Percentiles rank a stretch among this genome's conserved stretches.
Evolutionary conservation across 2,888 invertebrate genomes (phyloP).

Genomic region (Neoaliturus tenellus): DNA sequence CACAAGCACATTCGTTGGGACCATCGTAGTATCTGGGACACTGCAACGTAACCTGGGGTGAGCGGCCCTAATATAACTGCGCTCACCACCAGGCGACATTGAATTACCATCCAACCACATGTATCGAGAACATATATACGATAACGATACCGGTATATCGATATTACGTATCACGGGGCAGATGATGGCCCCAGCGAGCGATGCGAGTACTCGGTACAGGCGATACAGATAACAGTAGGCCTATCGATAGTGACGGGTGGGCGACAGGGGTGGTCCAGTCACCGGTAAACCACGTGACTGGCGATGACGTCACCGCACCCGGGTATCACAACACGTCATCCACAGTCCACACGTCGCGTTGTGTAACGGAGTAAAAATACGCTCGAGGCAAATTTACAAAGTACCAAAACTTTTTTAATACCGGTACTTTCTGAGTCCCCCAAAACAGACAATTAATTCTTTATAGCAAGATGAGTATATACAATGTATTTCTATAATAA

Average conservation of each 20-base stretch:
- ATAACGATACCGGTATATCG: background rate
- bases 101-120: no score
- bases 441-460: no score
- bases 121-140: background rate
- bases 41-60: no score
- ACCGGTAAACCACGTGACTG: constrained; percentile 41
- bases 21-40: no score
- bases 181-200: background rate
- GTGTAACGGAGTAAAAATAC: no score
- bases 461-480: no score
- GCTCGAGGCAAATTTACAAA: no score
- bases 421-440: no score
- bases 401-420: no score
- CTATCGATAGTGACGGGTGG: background rate
- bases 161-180: background rate
- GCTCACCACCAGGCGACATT: background rate
- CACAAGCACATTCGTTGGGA: background rate
- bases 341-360: background rate
- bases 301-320: background rate
- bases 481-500: no score
- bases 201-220: no score
- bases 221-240: background rate
- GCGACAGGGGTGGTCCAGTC: constrained; percentile 49
- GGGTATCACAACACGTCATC: constrained; percentile 23
- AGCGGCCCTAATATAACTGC: background rate